Evolutionary conservation across 2,113 vertebrate genomes (phyloP), one percentile per base, ranked within the genome.

Genomic region (Dunckerocampus dactyliophorus): DNA sequence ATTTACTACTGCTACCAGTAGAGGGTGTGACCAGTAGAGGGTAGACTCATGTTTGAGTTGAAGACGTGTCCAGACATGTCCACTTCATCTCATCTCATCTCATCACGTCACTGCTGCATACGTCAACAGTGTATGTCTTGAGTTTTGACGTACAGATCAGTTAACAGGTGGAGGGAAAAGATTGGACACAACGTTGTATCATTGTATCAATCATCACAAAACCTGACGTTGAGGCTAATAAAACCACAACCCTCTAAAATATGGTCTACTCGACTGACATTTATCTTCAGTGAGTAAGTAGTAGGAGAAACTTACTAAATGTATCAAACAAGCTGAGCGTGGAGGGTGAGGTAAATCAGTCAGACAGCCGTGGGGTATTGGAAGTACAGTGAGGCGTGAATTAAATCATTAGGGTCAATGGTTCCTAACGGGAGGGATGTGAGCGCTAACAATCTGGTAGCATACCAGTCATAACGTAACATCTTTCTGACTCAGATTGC

Each of bases 361-460:
- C 37, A 63, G 53, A 62, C 63, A 54, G 57, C 80, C 69, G 69
- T 45, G 37, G 71, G 39, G 67, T 63, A 65, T 71, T 62, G 71
- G 67, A 61, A 46, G 77, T 50, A 79, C 69, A 74, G 63, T 79
- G 81, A 75, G 87, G 85, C 75, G 59, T 84, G 85, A 82, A 53
- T 28, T 31, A 8, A 28, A 52, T 31, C 80, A 85, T 87, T 84
- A 78, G 65, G 63, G 59, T 68, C 59, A 47, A 51, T 10, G 47
- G 52, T 76, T 75, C 69, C 69, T 62, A 56, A 82, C 16, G 62
- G 63, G 37, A 62, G 58, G 60, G 56, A 58, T 24, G 50, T 9
- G 46, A 80, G 73, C 62, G 12, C 4, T 62, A 57, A 74, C 60
- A 51, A 71, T 72, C 76, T 46, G 47, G 19, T 4, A 67, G 65